Percentiles rank a stretch among this genome's conserved stretches.
Conservation (phyloP, 2,888 invertebrate genomes). For the Drosophila monieri region DNA sequence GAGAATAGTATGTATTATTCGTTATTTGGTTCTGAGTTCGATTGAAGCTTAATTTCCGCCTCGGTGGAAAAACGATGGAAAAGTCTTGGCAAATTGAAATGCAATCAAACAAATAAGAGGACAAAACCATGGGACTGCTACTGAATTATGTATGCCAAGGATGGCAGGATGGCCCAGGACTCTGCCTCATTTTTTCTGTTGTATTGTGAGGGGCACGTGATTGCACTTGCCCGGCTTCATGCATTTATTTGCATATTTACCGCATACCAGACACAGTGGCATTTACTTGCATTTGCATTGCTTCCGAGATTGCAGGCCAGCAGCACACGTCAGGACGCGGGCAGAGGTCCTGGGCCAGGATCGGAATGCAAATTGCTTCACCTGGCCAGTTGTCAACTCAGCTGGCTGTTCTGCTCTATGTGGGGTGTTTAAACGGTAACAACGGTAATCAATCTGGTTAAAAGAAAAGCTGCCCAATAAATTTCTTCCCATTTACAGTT, state of each 20-base stretch:
- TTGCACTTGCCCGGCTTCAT: constrained; percentile 48
- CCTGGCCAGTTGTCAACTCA: constrained; percentile 46
- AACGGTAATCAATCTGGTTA: constrained; percentile 24
- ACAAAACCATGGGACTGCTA: constrained; percentile 9
- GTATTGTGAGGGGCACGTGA: constrained; percentile 55
- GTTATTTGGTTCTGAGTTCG: not conserved
- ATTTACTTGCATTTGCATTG: constrained; percentile 44
- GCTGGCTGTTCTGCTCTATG: not conserved
- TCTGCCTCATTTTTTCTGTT: constrained; percentile 11
- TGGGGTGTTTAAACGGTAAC: not conserved
- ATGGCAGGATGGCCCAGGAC: constrained; percentile 22
- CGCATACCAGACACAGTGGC: constrained; percentile 31
- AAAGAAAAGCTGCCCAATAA: constrained; percentile 23
- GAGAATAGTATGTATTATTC: not conserved
- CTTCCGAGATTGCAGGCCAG: constrained; percentile 45
- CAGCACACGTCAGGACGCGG: constrained; percentile 16
- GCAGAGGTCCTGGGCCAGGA: constrained; percentile 6
- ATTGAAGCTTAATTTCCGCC: constrained; percentile 66
- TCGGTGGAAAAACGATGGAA: constrained; percentile 13
- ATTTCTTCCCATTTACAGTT: not conserved
- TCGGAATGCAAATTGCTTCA: constrained; percentile 60
- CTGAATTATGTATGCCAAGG: constrained; percentile 55
- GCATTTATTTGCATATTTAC: constrained; percentile 77
- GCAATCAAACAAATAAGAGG: constrained; percentile 41
- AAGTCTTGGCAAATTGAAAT: constrained; percentile 51